These are phyloP conservation scores for Drosophila crucigera DNA, from an alignment of 2,888 invertebrate genomes.

Conservation along the genomic window DNA sequence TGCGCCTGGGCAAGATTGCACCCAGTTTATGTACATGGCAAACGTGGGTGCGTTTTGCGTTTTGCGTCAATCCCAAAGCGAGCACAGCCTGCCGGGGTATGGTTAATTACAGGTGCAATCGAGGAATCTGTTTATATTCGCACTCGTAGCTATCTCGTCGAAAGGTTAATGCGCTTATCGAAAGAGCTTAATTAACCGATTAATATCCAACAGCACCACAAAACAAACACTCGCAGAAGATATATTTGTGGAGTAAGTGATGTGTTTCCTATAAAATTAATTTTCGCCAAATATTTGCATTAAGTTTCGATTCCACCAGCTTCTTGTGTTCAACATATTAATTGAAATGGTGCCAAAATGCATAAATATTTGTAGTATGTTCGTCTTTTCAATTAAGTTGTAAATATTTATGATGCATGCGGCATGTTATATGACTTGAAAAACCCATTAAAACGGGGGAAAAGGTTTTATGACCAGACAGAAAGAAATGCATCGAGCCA, in stretches of 20 bases:
- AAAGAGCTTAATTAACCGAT: slow-evolving; percentile 55
- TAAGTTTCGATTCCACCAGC: neutral
- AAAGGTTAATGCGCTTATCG: slow-evolving; percentile 57
- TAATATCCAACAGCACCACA: slow-evolving; percentile 21
- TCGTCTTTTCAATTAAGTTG: neutral
- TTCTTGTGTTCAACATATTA: neutral
- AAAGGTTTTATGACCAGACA: neutral
- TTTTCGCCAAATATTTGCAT: slow-evolving; percentile 30
- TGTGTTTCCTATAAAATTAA: neutral
- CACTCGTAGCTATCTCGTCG: slow-evolving; percentile 14
- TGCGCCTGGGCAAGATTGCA: slow-evolving; percentile 55
- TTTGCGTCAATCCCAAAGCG: slow-evolving; percentile 2
- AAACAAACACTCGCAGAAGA: neutral
- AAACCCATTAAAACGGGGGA: neutral
- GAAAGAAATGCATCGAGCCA: neutral
- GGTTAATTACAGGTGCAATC: slow-evolving; percentile 50
- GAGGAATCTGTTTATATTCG: slow-evolving; percentile 15
- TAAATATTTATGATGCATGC: neutral
- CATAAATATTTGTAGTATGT: neutral
- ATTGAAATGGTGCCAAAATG: neutral
- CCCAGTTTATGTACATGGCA: slow-evolving; percentile 48
- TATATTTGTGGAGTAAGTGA: neutral
- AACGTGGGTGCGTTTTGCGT: slow-evolving; percentile 29
- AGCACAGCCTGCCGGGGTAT: slow-evolving; percentile 14
- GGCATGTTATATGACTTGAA: neutral